Evolutionary conservation across 2,113 vertebrate genomes (phyloP), one percentile per base, ranked within the genome.

Genomic region (Galeopterus variegatus): DNA sequence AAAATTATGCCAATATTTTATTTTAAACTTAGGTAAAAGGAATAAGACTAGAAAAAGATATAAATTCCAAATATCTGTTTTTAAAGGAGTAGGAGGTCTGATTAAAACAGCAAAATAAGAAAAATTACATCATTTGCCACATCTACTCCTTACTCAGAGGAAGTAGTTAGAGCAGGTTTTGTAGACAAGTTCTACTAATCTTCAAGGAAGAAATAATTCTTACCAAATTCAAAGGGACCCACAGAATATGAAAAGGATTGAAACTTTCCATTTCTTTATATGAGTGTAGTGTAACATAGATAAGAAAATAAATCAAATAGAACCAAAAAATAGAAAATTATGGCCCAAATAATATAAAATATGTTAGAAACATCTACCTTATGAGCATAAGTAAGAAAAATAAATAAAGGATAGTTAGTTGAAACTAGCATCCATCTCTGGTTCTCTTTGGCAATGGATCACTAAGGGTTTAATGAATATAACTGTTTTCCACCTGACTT

Each of bases 391-490:
- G 33, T 94, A 12, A 88, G 77, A 76, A 26, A 54, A 6, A 23
- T 48, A 26, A 54, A 52, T 60, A 64, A 72, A 65, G 50, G 24
- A 65, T 17, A 48, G 5, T 5, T 80, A 23, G 65, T 54, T 79
- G 60, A 96, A 75, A n/a, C 21, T 36, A 65, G 0, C 12, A 36
- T 50, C 26, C 7, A 18, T 23, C 11, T 41, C 26, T 36, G 60
- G 11, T 14, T 28, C 8, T 31, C 19, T 62, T 58, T 31, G 9
- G 23, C 24, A 36, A 72, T 54, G 12, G 10, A 62, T 64, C 50
- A 23, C 12, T 4, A 33, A 54, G 11, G 0, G 1, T 12, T 41
- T 0, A 52, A 80, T 1, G 17, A 21, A 14, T 60, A 23, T 56
- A 6, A n/a, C 3, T 15, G 11, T 6, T 56, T 87, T 64, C 14